Percentiles rank a stretch among this genome's conserved stretches.
phyloP scores from a whole-genome alignment of 2,113 vertebrate genomes.

The Nymphicus hollandicus region DNA sequence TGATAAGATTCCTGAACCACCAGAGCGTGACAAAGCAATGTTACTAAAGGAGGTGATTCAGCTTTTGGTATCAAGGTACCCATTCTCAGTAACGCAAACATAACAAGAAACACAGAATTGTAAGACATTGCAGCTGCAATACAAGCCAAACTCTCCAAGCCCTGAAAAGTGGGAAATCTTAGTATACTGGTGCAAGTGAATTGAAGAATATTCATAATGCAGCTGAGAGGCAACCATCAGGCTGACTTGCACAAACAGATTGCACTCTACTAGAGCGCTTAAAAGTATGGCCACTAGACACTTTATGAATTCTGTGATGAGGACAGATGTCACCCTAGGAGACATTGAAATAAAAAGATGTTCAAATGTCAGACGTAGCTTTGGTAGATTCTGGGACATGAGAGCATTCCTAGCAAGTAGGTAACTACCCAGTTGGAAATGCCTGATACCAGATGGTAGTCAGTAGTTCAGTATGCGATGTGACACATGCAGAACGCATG shows the following conservation, averaged over 20 bases:
- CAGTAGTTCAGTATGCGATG: neutral
- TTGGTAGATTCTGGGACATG: neutral
- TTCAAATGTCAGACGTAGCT: neutral
- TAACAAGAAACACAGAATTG: neutral
- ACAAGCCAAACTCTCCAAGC: neutral
- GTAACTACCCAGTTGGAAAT: neutral
- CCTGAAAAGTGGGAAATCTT: neutral
- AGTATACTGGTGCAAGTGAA: neutral
- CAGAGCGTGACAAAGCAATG: neutral
- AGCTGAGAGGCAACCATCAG: neutral
- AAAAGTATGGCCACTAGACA: neutral
- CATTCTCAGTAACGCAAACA: neutral
- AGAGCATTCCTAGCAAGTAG: neutral
- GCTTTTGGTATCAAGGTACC: neutral
- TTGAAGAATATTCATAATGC: neutral
- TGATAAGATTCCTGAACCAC: neutral
- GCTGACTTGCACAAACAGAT: neutral
- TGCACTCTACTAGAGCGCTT: neutral
- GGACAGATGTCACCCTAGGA: neutral
- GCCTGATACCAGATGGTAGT: neutral
- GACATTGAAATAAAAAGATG: neutral
- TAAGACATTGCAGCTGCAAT: neutral
- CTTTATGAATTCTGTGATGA: neutral
- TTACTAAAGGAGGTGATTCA: neutral
- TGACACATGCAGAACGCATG: neutral